Percentiles rank a stretch among this genome's conserved stretches.
Evolutionary conservation across 2,113 vertebrate genomes (phyloP).

Genomic region (Copsychus sechellarum): DNA sequence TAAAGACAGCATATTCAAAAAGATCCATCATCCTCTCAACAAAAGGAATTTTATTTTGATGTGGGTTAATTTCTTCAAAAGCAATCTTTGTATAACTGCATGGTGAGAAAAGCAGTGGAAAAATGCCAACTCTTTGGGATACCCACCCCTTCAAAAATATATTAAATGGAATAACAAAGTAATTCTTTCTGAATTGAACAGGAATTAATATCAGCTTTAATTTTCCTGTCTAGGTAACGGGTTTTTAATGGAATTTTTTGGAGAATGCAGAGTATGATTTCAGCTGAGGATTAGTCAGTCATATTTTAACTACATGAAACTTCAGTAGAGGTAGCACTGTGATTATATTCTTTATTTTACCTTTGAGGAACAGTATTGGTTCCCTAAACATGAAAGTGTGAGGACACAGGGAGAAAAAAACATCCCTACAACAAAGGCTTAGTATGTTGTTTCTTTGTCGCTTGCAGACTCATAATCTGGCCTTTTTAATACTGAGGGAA

Average conservation of each 20-base stretch:
- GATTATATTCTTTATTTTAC: background rate
- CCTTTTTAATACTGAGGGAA: background rate
- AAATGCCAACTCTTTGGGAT: background rate
- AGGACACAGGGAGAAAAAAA: background rate
- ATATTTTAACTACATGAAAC: background rate
- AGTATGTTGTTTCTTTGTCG: background rate
- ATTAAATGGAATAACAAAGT: background rate
- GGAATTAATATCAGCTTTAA: background rate
- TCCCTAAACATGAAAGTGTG: background rate
- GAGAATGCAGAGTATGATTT: background rate
- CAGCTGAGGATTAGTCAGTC: background rate
- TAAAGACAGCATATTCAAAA: background rate
- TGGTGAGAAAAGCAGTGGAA: background rate
- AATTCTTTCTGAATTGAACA: background rate
- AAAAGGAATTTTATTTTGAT: background rate
- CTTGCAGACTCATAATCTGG: background rate
- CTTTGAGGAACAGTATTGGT: background rate
- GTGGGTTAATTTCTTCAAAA: background rate
- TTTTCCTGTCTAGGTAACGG: background rate
- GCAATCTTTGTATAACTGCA: background rate
- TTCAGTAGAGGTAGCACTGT: background rate
- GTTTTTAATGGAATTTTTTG: background rate
- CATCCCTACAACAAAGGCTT: background rate
- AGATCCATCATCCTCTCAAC: background rate
- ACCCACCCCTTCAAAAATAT: background rate